Evolutionary conservation across 2,797 vertebrate species (phyloP).

Genomic region (Philypnodon macrostomus): DNA sequence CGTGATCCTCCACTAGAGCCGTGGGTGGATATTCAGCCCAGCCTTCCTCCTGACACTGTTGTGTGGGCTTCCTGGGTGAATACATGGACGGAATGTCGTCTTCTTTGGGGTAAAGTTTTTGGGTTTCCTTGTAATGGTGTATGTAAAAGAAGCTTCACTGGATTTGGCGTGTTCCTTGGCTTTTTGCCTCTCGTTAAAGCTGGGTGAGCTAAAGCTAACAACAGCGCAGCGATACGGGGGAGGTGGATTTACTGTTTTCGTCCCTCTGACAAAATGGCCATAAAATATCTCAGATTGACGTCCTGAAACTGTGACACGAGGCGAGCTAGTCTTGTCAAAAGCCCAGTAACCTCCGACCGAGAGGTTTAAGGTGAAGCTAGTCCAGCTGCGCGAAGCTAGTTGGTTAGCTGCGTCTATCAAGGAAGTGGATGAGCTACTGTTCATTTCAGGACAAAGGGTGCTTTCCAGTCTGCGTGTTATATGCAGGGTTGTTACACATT

Average conservation of each 20-base stretch:
- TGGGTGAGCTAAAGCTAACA: slow-evolving; percentile 60
- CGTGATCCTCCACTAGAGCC: slow-evolving; percentile 66
- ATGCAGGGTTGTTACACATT: slow-evolving; percentile 7
- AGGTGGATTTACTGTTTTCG: slow-evolving; percentile 58
- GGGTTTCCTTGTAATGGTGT: background rate
- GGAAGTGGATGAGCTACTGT: slow-evolving; percentile 64
- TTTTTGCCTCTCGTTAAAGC: slow-evolving; percentile 36
- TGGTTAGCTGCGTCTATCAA: slow-evolving; percentile 41
- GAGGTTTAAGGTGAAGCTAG: slow-evolving; percentile 29
- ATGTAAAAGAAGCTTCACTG: slow-evolving; percentile 4
- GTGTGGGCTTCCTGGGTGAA: slow-evolving; percentile 29
- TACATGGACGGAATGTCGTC: slow-evolving; percentile 8
- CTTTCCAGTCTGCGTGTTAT: slow-evolving; percentile 16
- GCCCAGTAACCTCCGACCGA: slow-evolving; percentile 10
- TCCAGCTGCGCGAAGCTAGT: slow-evolving; percentile 44
- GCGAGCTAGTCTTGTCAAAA: slow-evolving; percentile 8
- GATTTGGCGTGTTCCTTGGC: slow-evolving; percentile 23
- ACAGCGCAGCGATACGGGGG: slow-evolving; percentile 44
- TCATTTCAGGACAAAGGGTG: slow-evolving; percentile 41
- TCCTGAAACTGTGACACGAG: slow-evolving; percentile 38
- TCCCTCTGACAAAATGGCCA: slow-evolving; percentile 35
- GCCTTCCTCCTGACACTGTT: slow-evolving; percentile 34
- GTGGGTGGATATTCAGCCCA: slow-evolving; percentile 64
- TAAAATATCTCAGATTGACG: slow-evolving; percentile 24
- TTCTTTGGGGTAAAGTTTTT: slow-evolving; percentile 26